A percentile compares a stretch with the other conserved stretches of the same genome.
Conservation (phyloP, 2,888 invertebrate species). For the Chrysolina americana region DNA sequence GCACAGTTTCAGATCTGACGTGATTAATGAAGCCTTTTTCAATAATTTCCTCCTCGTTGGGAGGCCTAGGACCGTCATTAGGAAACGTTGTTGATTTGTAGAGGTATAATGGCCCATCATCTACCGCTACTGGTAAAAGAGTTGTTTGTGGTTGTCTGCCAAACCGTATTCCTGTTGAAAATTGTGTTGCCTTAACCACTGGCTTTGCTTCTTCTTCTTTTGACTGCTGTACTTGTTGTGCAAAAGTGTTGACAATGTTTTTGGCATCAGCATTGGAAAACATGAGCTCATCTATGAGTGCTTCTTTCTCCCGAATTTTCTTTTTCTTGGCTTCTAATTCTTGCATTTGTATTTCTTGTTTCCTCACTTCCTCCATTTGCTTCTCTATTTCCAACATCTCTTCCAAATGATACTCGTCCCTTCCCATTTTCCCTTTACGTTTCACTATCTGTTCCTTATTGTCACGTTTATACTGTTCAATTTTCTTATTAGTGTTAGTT, state of each 20-base stretch:
- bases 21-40: slow-evolving; percentile 81
- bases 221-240: slow-evolving; percentile 76
- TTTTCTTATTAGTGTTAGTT: slow-evolving; percentile 88
- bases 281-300: slow-evolving; percentile 95
- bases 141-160: slow-evolving; percentile 76
- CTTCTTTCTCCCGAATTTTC: slow-evolving; percentile 90
- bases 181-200: slow-evolving; percentile 77
- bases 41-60: slow-evolving; percentile 76
- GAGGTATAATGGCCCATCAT: slow-evolving; percentile 83
- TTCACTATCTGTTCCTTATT: slow-evolving; percentile 88
- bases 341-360: slow-evolving; percentile 80
- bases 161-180: slow-evolving; percentile 91
- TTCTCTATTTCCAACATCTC: slow-evolving; percentile 87
- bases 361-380: slow-evolving; percentile 81
- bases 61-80: slow-evolving; percentile 83
- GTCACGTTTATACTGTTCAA: slow-evolving; percentile 92
- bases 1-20: slow-evolving; percentile 79
- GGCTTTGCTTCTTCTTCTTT: slow-evolving; percentile 73
- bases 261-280: slow-evolving; percentile 92
- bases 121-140: slow-evolving; percentile 80
- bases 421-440: slow-evolving; percentile 82
- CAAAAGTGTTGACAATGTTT: slow-evolving; percentile 88
- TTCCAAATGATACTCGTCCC: slow-evolving; percentile 90
- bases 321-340: slow-evolving; percentile 82
- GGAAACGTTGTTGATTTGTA: slow-evolving; percentile 76